phyloP scores from a whole-genome alignment of 2,797 vertebrate genomes.

The Esox masquinongy region DNA sequence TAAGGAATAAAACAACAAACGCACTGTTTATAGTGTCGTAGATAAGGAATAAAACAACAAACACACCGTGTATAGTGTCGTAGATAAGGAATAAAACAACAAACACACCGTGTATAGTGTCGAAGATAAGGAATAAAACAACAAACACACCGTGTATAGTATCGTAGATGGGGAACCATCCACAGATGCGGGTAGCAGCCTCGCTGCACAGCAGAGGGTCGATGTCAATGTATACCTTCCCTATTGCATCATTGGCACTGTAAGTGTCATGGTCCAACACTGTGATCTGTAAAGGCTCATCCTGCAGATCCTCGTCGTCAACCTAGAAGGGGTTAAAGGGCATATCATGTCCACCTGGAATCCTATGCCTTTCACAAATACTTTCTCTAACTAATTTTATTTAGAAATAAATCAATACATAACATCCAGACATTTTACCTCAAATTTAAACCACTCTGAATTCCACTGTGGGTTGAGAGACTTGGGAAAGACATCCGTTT shows the following conservation, averaged over 20 bases:
- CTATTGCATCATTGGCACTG: constrained; percentile 98
- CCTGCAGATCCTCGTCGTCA: constrained; percentile 97
- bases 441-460: constrained; percentile 99
- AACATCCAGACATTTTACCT: constrained; percentile 76
- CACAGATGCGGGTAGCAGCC: constrained; percentile 95
- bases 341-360: not conserved
- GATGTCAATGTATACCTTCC: constrained; percentile 98
- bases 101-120: too few relatives aligned
- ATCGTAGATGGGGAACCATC: constrained; percentile 99
- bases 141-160: constrained; percentile 89
- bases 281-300: constrained; percentile 96
- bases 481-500: constrained; percentile 96
- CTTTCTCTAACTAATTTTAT: not conserved
- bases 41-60: too few relatives aligned
- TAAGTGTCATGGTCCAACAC: constrained; percentile 98
- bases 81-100: too few relatives aligned
- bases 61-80: not conserved
- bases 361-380: not conserved
- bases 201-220: constrained; percentile 93
- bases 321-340: constrained; percentile 73
- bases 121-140: not conserved
- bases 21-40: not conserved
- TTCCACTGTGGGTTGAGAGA: constrained; percentile 99
- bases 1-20: constrained; percentile 83
- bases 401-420: not conserved